Evolutionary conservation across 2,113 vertebrate genomes (phyloP).

Genomic region (Dermatemys mawii): DNA sequence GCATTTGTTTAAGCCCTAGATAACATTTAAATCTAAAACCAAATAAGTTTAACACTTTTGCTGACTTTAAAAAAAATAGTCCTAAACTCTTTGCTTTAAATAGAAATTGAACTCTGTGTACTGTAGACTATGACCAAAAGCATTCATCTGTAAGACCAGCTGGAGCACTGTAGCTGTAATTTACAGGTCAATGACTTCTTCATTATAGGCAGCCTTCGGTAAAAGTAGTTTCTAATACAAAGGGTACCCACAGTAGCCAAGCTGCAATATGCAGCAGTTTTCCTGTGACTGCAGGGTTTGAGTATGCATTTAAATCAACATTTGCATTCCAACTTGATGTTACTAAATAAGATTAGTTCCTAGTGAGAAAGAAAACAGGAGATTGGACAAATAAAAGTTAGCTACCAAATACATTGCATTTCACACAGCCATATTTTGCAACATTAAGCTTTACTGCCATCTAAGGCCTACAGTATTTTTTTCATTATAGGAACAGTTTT

Average conservation of each 20-base stretch:
- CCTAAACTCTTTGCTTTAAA: conserved; percentile 35
- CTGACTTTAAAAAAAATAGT: not conserved
- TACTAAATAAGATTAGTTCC: conserved; percentile 37
- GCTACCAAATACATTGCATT: not conserved
- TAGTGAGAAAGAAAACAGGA: not conserved
- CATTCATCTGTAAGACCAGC: conserved; percentile 59
- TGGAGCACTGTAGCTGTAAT: conserved; percentile 62
- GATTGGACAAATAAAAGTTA: conserved; percentile 36
- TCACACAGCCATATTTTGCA: conserved; percentile 23
- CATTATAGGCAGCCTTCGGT: conserved; percentile 48
- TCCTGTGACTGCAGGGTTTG: conserved; percentile 10
- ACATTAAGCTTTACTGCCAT: conserved; percentile 30
- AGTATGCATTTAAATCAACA: conserved; percentile 58
- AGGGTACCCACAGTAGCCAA: conserved; percentile 29
- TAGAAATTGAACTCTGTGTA: conserved; percentile 55
- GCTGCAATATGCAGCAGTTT: not conserved
- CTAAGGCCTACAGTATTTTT: not conserved
- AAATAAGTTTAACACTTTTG: not conserved
- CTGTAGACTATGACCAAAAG: conserved; percentile 53
- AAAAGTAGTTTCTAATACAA: conserved; percentile 57
- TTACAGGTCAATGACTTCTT: conserved; percentile 68
- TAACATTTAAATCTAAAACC: not conserved
- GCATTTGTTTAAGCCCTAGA: not conserved
- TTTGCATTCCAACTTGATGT: conserved; percentile 41
- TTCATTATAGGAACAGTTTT: not conserved